Conservation (phyloP, 2,888 invertebrate genomes). For the Darwinula stevensoni region DNA sequence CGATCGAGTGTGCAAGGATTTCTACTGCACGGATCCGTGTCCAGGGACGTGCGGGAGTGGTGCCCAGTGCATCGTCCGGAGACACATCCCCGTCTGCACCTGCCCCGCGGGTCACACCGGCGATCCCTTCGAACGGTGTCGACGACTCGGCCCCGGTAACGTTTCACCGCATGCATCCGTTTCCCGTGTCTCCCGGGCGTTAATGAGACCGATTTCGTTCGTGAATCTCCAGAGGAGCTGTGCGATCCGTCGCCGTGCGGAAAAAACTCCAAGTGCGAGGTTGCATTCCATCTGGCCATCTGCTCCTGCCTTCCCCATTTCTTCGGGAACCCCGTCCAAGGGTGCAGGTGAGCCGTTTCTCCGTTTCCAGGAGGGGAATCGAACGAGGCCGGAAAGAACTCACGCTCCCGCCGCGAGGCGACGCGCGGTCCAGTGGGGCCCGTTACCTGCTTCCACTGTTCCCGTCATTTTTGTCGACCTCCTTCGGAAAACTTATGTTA, state of each 20-base stretch:
- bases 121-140: constrained; percentile 34
- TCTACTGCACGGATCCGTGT: constrained; percentile 30
- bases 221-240: background rate
- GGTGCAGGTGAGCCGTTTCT: constrained; percentile 1
- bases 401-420: too few relatives aligned
- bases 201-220: background rate
- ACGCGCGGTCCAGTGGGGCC: too few relatives aligned
- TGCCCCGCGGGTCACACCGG: constrained; percentile 42
- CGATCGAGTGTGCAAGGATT: constrained; percentile 11
- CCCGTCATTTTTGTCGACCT: too few relatives aligned
- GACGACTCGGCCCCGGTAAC: background rate
- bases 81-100: constrained; percentile 28
- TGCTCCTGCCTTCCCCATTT: background rate
- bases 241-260: constrained; percentile 1
- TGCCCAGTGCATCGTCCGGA: constrained; percentile 21
- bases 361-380: too few relatives aligned
- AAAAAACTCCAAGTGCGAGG: background rate
- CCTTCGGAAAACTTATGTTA: too few relatives aligned
- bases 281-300: background rate
- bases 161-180: too few relatives aligned
- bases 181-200: too few relatives aligned
- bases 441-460: too few relatives aligned
- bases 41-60: constrained; percentile 39
- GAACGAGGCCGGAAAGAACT: too few relatives aligned
- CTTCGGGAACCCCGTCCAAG: background rate